Percentiles rank a stretch among this genome's conserved stretches.
Conservation (phyloP, 2,797 vertebrate species). For the Rhadinocentrus ornatus region DNA sequence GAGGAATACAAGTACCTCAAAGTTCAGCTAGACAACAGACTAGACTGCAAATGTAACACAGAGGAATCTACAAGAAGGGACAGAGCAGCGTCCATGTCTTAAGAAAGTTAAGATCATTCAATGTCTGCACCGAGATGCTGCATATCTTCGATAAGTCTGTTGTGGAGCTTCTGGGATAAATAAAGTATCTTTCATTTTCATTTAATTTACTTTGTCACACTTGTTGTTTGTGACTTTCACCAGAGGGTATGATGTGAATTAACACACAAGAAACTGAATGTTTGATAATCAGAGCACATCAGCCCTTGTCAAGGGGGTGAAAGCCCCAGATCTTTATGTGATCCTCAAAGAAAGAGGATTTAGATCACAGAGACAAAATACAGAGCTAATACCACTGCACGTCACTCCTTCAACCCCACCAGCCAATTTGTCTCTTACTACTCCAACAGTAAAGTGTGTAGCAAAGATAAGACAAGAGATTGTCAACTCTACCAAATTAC, state of each 20-base stretch:
- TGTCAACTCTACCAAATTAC: background rate
- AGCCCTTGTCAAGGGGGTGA: constrained; percentile 8
- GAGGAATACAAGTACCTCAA: background rate
- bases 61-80: background rate
- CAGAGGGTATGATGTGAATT: constrained; percentile 23
- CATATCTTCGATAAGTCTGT: too few species aligned
- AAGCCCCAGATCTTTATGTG: constrained; percentile 36
- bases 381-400: background rate
- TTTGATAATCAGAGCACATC: constrained; percentile 57
- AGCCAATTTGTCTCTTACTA: constrained; percentile 35
- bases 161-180: background rate
- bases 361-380: constrained; percentile 38
- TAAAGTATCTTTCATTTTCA: too few species aligned
- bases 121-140: too few species aligned
- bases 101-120: background rate
- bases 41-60: background rate
- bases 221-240: too few species aligned
- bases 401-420: constrained; percentile 3
- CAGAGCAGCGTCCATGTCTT: too few species aligned
- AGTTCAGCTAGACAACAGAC: background rate
- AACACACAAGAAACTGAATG: constrained; percentile 17
- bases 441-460: constrained; percentile 32
- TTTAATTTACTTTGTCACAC: background rate
- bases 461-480: constrained; percentile 39
- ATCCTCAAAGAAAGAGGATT: constrained; percentile 38